A percentile compares a stretch with the other conserved stretches of the same genome.
These are phyloP conservation scores for Oncorhynchus mykiss DNA, from an alignment of 2,113 vertebrate species.

Conservation along the genomic window DNA sequence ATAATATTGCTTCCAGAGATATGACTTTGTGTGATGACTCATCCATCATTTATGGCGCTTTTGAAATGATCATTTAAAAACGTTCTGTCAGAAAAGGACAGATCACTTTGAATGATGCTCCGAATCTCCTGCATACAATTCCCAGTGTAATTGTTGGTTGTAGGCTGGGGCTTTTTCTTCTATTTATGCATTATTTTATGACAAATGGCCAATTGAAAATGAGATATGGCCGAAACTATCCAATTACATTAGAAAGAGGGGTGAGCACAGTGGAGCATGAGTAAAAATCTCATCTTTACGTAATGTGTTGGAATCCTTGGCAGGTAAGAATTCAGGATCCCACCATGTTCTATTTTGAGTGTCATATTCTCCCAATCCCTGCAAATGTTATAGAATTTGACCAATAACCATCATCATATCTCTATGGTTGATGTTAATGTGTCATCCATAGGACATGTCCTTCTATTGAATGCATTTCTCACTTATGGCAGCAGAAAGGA, in stretches of 20 bases:
- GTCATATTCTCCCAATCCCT: constrained; percentile 29
- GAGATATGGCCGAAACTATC: constrained; percentile 43
- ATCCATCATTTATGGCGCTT: neutral
- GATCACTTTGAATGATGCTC: neutral
- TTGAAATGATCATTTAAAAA: neutral
- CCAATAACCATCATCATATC: neutral
- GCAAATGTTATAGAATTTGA: neutral
- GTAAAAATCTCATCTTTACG: constrained; percentile 40
- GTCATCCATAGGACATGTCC: constrained; percentile 39
- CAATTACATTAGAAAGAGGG: constrained; percentile 43
- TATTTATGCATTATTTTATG: constrained; percentile 15
- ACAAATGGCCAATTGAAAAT: constrained; percentile 41
- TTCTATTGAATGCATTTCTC: constrained; percentile 38
- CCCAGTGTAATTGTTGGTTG: neutral
- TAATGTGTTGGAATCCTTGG: constrained; percentile 27
- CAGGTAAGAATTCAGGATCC: constrained; percentile 48
- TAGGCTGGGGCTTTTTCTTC: neutral
- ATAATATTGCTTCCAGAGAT: neutral
- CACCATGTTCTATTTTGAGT: constrained; percentile 29
- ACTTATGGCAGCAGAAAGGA: neutral
- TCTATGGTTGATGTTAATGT: constrained; percentile 19
- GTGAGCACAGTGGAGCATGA: constrained; percentile 23
- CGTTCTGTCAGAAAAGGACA: neutral
- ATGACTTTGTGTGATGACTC: constrained; percentile 4
- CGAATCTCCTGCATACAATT: neutral